A percentile compares a stretch with the other conserved stretches of the same genome.
Conservation (phyloP, 2,797 vertebrate species). For the Ptychobarbus kaznakovi region DNA sequence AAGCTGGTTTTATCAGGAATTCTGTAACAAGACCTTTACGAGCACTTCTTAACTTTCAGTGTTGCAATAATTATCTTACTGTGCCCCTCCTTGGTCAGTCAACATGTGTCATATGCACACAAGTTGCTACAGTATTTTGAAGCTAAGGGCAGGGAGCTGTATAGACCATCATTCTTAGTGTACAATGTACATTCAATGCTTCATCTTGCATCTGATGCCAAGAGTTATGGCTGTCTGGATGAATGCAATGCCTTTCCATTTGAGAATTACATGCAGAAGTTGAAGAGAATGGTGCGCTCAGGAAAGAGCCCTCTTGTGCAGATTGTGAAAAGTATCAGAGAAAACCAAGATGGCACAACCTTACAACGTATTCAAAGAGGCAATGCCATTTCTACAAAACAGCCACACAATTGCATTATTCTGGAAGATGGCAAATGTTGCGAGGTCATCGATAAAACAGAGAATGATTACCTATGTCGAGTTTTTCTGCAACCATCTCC, state of each 20-base stretch:
- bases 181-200: conserved; percentile 10
- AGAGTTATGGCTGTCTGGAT: no score
- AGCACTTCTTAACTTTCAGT: no score
- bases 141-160: conserved; percentile 5
- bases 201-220: not conserved
- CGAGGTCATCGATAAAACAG: not conserved
- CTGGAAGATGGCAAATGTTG: not conserved
- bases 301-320: not conserved
- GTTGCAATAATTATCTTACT: no score
- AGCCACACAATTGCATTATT: not conserved
- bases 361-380: not conserved
- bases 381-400: not conserved
- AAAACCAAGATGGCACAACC: not conserved
- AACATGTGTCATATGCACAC: no score
- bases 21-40: no score
- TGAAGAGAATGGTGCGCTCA: not conserved
- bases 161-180: not conserved
- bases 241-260: not conserved
- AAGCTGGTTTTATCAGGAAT: no score
- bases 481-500: not conserved
- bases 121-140: conserved; percentile 25
- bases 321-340: not conserved
- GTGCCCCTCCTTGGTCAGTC: no score
- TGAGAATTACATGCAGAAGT: not conserved
- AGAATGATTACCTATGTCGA: not conserved